Base-by-base conservation (phyloP, 2,797 vertebrate genomes). In the Rhinoraja longicauda region DNA sequence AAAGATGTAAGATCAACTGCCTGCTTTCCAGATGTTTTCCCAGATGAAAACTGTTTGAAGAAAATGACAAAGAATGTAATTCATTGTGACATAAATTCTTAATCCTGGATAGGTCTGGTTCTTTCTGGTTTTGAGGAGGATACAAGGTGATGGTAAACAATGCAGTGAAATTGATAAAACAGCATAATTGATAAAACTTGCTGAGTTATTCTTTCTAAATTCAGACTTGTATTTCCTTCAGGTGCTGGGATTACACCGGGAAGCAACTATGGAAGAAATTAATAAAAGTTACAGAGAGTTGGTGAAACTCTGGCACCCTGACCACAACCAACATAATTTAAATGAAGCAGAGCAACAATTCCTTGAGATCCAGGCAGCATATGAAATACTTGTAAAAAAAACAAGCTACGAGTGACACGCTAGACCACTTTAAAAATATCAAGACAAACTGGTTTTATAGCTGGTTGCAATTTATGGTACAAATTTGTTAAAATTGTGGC, bases 281-380 rank as follows among this genome's bases (percentile, higher is more conserved):
- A 96, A 95, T 72, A 95, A 57, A 62, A 96, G 96, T 94, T 98
- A 98, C 93, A 95, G 95, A 93, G 97, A 98, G 76, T 95, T 97
- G 93, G 97, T 96, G 93, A 98, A 98, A 94, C 94, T 95, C 39
- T 98, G 98, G 98, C 98, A 99, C 93, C 98, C 98, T 5, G 98
- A 99, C 95, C 97, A 97, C 94, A 98, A 98, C 95, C 95, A 93
- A 73, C 96, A 96, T 62, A 96, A 94, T 21, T 94, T 86, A 0
- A 93, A 93, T 93, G 97, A 98, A 57, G 97, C 98, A 29, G 96
- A 98, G 94, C 93, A 94, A 72, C 97, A 94, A 94, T 99, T 99
- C 94, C 94, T 98, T 93, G 96, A 97, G 95, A 96, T 99, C 93
- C 96, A 98, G 39, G 96, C 97, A 53, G 98, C 97, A 0, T 98